Percentiles rank a stretch among this genome's conserved stretches.
Conservation (phyloP, 2,888 invertebrate genomes). For the Kuschelorhynchus macadamiae region DNA sequence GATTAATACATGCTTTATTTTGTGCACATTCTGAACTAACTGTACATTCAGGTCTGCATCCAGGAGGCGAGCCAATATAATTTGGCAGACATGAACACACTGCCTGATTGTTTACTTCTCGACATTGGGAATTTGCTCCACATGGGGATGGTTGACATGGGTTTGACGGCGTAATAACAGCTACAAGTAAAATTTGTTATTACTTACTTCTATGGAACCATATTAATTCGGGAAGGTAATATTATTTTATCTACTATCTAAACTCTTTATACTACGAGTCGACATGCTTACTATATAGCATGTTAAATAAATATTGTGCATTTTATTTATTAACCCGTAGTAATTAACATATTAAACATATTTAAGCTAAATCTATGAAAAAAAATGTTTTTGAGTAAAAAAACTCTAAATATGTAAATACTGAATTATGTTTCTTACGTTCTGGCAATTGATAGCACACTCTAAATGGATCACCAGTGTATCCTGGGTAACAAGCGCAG, state of each 20-base stretch:
- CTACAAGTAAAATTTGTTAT: conserved; percentile 44
- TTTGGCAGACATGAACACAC: conserved; percentile 84
- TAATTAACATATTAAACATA: no score
- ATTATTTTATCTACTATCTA: no score
- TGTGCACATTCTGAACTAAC: conserved; percentile 86
- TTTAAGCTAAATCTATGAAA: no score
- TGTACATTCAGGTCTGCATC: conserved; percentile 87
- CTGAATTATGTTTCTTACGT: conserved; percentile 32
- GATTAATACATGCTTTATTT: conserved; percentile 84
- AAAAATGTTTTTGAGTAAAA: no score
- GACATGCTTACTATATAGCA: no score
- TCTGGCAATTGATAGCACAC: conserved; percentile 66
- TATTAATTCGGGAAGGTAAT: no score
- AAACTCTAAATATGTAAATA: neutral
- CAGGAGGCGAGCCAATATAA: conserved; percentile 84
- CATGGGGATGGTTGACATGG: conserved; percentile 86
- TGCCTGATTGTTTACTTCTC: conserved; percentile 78
- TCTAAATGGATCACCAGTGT: conserved; percentile 76
- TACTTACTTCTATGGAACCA: no score
- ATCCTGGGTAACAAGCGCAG: conserved; percentile 74
- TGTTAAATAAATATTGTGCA: no score
- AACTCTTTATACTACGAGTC: no score
- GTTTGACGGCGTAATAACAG: conserved; percentile 65
- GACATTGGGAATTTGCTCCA: conserved; percentile 85
- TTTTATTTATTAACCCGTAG: no score